phyloP scores from a whole-genome alignment of 2,888 invertebrate genomes.

The Xylophagus ater region DNA sequence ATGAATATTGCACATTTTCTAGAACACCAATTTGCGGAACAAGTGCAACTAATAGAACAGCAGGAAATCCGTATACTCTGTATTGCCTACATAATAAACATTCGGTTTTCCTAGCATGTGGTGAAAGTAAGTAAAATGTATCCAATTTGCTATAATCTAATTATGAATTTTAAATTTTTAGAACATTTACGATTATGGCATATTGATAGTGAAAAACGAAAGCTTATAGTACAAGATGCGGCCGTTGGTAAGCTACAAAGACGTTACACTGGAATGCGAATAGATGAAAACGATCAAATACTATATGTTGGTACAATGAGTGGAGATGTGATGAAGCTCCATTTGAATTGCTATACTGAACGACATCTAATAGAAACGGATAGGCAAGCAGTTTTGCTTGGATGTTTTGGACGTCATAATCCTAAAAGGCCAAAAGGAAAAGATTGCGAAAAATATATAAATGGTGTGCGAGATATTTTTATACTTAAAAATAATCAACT shows the following conservation, averaged over 20 bases:
- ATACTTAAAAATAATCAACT: conserved; percentile 50
- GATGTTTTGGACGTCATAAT: conserved; percentile 41
- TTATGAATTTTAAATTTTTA: conserved; percentile 20
- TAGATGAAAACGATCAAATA: conserved; percentile 57
- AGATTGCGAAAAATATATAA: conserved; percentile 36
- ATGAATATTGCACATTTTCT: not conserved
- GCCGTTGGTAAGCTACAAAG: conserved; percentile 68
- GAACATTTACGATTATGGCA: conserved; percentile 65
- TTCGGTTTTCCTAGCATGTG: conserved; percentile 61
- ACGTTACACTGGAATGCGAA: conserved; percentile 58
- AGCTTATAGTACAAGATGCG: conserved; percentile 61
- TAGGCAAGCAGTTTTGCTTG: conserved; percentile 39
- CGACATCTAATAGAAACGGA: conserved; percentile 20
- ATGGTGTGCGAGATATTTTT: conserved; percentile 50
- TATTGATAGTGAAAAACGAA: conserved; percentile 55
- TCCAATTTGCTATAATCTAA: not conserved
- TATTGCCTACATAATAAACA: conserved; percentile 45
- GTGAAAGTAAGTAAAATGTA: conserved; percentile 45
- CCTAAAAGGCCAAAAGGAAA: conserved; percentile 33
- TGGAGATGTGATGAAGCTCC: conserved; percentile 43
- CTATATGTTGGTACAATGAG: conserved; percentile 84
- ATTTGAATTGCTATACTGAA: conserved; percentile 47
- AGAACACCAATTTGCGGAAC: conserved; percentile 51
- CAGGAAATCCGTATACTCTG: conserved; percentile 56
- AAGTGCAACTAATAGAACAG: conserved; percentile 52